Evolutionary conservation across 2,797 vertebrate species (phyloP).

Genomic region (Clarias laeviceps): DNA sequence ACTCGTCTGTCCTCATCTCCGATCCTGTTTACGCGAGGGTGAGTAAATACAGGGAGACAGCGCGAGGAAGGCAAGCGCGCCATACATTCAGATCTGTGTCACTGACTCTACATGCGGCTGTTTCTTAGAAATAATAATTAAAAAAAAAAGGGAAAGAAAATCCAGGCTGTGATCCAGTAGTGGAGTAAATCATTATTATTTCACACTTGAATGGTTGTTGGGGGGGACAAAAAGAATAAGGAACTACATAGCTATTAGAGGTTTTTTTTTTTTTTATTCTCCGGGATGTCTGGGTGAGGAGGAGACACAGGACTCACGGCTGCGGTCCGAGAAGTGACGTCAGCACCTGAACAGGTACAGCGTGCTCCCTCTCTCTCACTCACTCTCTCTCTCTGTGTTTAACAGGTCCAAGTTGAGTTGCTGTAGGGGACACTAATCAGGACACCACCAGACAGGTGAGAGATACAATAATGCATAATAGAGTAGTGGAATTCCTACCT

Average conservation of each 20-base stretch:
- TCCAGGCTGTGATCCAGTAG: neutral
- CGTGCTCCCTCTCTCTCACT: neutral
- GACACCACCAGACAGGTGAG: too few relatives aligned
- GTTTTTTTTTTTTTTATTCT: too few relatives aligned
- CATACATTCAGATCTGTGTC: neutral
- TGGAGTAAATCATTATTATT: too few relatives aligned
- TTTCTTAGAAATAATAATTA: neutral
- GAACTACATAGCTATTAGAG: neutral
- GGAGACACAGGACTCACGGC: neutral
- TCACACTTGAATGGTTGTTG: too few relatives aligned
- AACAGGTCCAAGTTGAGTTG: too few relatives aligned
- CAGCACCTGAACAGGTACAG: constrained; percentile 1
- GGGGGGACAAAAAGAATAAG: too few relatives aligned
- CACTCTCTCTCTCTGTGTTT: too few relatives aligned
- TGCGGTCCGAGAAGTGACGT: neutral
- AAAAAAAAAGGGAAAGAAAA: too few relatives aligned
- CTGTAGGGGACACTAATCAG: too few relatives aligned
- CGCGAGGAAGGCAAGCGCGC: neutral
- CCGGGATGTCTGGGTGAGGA: neutral
- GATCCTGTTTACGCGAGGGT: constrained; percentile 13
- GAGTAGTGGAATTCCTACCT: too few relatives aligned
- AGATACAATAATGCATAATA: too few relatives aligned
- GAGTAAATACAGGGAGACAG: constrained; percentile 20
- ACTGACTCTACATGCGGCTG: neutral
- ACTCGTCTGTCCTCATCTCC: neutral